Conservation (phyloP, 2,797 vertebrate genomes). For the Megaceryle alcyon region DNA sequence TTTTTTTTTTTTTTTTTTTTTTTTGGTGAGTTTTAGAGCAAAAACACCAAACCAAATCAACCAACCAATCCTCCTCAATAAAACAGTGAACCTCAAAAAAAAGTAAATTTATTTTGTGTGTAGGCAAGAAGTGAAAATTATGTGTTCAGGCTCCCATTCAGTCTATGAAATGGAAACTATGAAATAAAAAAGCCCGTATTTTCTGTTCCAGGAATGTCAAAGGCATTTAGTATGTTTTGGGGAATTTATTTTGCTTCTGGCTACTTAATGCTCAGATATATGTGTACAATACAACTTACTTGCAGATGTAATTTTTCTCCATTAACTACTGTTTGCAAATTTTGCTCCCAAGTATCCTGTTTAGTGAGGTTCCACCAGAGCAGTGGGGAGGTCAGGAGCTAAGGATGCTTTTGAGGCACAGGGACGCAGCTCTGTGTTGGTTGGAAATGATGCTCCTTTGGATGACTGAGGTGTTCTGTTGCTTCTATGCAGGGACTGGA, state of each 20-base stretch:
- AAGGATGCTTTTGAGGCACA: neutral
- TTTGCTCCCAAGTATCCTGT: neutral
- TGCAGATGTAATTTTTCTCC: neutral
- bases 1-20: too few relatives aligned
- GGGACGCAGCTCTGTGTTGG: neutral
- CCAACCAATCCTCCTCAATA: neutral
- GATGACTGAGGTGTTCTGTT: fast-evolving
- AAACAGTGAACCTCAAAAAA: neutral
- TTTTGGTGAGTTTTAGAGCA: neutral
- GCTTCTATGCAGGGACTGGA: neutral
- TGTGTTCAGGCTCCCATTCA: neutral
- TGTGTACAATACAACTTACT: neutral
- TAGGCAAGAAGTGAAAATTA: neutral
- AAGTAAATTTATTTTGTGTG: neutral
- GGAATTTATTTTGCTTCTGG: neutral
- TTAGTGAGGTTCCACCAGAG: neutral
- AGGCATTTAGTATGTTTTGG: neutral
- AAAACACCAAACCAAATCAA: neutral
- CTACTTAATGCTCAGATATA: neutral
- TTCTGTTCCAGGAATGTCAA: neutral
- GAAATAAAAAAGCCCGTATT: neutral
- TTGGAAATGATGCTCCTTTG: neutral
- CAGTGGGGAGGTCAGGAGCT: neutral
- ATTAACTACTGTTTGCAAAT: neutral
- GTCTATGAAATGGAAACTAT: neutral